Conservation (phyloP, 37 sponge, comb jelly and placozoan species). For the Trichoplax adhaerens region DNA sequence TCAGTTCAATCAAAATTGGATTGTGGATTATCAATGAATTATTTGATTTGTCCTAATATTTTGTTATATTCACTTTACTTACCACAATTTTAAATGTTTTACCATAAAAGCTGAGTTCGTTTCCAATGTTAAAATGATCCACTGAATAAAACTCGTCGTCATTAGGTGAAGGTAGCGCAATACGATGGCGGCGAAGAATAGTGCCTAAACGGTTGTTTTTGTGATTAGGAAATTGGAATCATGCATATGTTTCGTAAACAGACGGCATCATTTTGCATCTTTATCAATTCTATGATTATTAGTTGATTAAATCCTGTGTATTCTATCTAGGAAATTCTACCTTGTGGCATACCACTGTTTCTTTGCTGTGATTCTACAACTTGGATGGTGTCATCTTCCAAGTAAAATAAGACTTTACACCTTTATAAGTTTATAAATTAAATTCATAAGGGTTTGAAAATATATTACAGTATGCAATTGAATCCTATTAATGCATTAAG, state of each 20-base stretch:
- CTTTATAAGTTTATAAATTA: too few relatives aligned
- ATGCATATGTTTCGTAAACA: too few relatives aligned
- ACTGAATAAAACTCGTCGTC: conserved; percentile 86
- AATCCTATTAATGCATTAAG: too few relatives aligned
- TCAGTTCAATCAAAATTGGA: neutral
- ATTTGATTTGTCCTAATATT: neutral
- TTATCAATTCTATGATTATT: too few relatives aligned
- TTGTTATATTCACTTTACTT: conserved; percentile 7
- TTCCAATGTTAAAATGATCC: conserved; percentile 81
- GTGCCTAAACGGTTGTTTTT: conserved; percentile 25
- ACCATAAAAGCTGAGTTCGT: conserved; percentile 48
- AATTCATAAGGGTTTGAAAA: too few relatives aligned
- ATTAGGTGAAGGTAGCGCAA: conserved; percentile 74
- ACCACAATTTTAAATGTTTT: conserved; percentile 68
- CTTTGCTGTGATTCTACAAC: conserved; percentile 48
- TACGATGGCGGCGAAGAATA: conserved; percentile 81
- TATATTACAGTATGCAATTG: too few relatives aligned
- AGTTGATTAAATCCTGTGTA: too few relatives aligned
- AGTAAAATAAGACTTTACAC: conserved; percentile 52
- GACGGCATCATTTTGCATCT: too few relatives aligned
- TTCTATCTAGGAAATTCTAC: conserved; percentile 5
- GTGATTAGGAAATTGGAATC: too few relatives aligned
- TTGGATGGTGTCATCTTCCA: conserved; percentile 97
- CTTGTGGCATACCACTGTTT: conserved; percentile 96
- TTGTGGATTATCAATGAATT: neutral